Conservation (phyloP, 1,140 invertebrate species). For the Eubasilissa regina region DNA sequence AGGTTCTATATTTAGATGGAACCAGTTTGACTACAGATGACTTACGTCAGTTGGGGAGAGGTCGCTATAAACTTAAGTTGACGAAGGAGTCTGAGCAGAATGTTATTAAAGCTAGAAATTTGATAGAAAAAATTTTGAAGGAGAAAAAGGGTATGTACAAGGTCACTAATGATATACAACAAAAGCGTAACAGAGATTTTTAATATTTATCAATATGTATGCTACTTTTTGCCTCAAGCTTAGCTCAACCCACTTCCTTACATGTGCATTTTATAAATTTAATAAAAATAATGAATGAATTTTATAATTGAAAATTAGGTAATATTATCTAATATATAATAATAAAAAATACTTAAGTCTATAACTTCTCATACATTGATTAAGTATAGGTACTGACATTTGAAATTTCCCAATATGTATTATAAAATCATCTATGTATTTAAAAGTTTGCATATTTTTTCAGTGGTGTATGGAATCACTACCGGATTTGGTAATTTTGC, state of each 20-base stretch:
- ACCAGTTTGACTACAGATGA: constrained; percentile 75
- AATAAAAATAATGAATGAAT: too few relatives aligned
- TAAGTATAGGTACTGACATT: too few relatives aligned
- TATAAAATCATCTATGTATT: too few relatives aligned
- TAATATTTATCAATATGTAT: too few relatives aligned
- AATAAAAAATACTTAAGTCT: background rate
- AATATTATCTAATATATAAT: background rate
- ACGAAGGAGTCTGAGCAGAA: constrained; percentile 73
- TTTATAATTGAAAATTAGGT: too few relatives aligned
- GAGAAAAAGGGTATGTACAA: constrained; percentile 74
- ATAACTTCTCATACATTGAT: too few relatives aligned
- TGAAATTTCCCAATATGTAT: too few relatives aligned
- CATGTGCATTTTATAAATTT: too few relatives aligned
- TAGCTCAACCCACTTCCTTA: too few relatives aligned
- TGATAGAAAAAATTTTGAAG: constrained; percentile 77
- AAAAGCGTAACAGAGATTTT: too few relatives aligned
- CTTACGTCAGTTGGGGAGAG: constrained; percentile 74
- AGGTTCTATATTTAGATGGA: constrained; percentile 76
- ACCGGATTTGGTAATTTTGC: constrained; percentile 88
- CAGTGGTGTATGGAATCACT: constrained; percentile 83
- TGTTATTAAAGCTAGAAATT: constrained; percentile 71
- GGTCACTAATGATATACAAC: too few relatives aligned
- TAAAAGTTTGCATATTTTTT: constrained; percentile 48
- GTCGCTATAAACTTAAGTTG: constrained; percentile 76
- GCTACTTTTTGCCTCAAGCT: too few relatives aligned